A percentile compares a stretch with the other conserved stretches of the same genome.
Conservation (phyloP, 2,113 vertebrate genomes). For the Patagioenas fasciata region DNA sequence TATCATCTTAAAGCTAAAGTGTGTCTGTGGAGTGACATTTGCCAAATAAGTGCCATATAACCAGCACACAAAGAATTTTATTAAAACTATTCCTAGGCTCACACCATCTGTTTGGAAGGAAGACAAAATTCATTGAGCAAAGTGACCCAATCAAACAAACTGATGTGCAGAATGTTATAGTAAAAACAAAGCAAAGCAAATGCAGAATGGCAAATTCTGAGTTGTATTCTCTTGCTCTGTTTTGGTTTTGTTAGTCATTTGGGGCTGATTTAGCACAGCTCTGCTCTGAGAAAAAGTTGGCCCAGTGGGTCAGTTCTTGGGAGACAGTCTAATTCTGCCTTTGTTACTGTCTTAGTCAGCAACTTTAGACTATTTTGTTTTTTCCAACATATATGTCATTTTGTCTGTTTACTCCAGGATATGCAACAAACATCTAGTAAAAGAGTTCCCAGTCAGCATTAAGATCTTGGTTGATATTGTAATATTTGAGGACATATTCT, state of each 20-base stretch:
- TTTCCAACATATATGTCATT: not conserved
- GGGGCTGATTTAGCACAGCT: not conserved
- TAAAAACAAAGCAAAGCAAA: constrained; percentile 18
- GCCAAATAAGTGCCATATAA: constrained; percentile 51
- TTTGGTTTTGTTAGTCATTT: not conserved
- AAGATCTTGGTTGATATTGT: not conserved
- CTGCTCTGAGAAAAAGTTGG: not conserved
- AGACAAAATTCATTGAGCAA: constrained; percentile 38
- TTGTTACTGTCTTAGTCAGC: not conserved
- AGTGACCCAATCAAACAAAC: constrained; percentile 28
- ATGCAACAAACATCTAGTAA: not conserved
- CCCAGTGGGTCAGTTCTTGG: not conserved
- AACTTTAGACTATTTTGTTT: not conserved
- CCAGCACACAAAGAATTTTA: constrained; percentile 50
- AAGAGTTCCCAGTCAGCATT: not conserved
- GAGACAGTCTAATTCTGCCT: not conserved
- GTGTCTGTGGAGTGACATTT: constrained; percentile 42
- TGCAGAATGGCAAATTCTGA: not conserved
- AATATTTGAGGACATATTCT: not conserved
- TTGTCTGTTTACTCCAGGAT: not conserved
- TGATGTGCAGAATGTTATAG: not conserved
- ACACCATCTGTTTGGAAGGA: constrained; percentile 50
- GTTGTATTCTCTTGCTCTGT: not conserved
- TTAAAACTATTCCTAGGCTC: constrained; percentile 47
- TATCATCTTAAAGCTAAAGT: constrained; percentile 39